A percentile compares a stretch with the other conserved stretches of the same genome.
These are phyloP conservation scores for Chelonoidis abingdonii DNA, from an alignment of 2,113 vertebrate genomes.

Conservation along the genomic window DNA sequence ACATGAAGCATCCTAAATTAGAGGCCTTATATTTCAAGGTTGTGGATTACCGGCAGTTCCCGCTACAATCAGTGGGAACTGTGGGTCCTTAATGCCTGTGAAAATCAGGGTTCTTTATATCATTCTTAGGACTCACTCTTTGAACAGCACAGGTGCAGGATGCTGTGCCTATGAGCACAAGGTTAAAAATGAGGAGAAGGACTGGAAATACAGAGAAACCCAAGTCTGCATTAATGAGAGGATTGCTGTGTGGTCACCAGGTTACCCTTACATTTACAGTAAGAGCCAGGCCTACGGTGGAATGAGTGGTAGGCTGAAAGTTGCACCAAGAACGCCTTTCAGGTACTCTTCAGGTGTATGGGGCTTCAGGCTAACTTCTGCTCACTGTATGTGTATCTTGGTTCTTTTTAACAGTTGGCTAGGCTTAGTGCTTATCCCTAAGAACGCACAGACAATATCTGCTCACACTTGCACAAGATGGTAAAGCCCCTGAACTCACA, in stretches of 20 bases:
- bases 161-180: neutral
- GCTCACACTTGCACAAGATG: neutral
- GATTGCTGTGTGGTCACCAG: fast-evolving
- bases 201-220: neutral
- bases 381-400: neutral
- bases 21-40: slow-evolving; percentile 16
- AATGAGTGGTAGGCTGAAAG: neutral
- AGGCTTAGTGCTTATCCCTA: neutral
- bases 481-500: neutral
- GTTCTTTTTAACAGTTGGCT: fast-evolving
- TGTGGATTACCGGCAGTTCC: neutral
- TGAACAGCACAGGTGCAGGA: neutral
- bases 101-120: slow-evolving; percentile 4
- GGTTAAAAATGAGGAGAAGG: neutral
- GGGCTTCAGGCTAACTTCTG: neutral
- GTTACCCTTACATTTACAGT: neutral
- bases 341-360: neutral
- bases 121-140: neutral
- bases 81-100: slow-evolving; percentile 3
- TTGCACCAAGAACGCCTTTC: neutral
- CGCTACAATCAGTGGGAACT: slow-evolving; percentile 21
- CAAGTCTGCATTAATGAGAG: neutral
- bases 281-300: neutral
- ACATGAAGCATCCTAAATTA: slow-evolving; percentile 10
- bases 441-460: neutral